phyloP scores from a whole-genome alignment of 1,140 invertebrate species.

The Diorhabda carinulata region DNA sequence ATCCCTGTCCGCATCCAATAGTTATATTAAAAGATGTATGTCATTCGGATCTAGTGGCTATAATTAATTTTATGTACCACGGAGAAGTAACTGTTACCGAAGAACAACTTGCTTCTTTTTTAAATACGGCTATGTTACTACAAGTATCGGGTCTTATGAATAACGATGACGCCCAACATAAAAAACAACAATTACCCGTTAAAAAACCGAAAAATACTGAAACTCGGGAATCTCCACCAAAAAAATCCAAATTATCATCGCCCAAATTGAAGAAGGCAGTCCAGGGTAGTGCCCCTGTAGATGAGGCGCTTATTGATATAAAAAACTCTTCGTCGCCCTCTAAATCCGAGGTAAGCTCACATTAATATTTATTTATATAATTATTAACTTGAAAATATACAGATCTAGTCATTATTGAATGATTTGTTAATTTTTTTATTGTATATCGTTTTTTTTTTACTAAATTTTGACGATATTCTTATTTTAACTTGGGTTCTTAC shows the following conservation, averaged over 20 bases:
- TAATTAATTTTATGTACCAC: constrained; percentile 75
- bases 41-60: constrained; percentile 61
- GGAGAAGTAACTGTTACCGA: constrained; percentile 72
- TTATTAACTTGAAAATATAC: no score
- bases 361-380: no score
- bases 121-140: constrained; percentile 68
- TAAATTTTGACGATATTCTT: no score
- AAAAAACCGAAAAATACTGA: constrained; percentile 32
- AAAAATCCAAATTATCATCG: constrained; percentile 31
- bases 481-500: no score
- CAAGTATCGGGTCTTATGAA: constrained; percentile 67
- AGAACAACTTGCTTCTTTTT: constrained; percentile 65
- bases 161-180: constrained; percentile 22
- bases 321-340: neutral
- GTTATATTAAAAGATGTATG: constrained; percentile 73
- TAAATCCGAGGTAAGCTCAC: constrained; percentile 13
- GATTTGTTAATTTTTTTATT: no score
- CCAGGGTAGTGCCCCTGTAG: neutral
- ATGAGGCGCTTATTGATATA: neutral
- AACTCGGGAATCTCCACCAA: constrained; percentile 26
- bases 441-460: no score
- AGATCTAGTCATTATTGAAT: no score
- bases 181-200: constrained; percentile 21
- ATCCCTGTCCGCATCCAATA: constrained; percentile 79
- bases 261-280: constrained; percentile 18